phyloP scores from a whole-genome alignment of 2,888 invertebrate genomes.

The Galerucella nymphaeae region DNA sequence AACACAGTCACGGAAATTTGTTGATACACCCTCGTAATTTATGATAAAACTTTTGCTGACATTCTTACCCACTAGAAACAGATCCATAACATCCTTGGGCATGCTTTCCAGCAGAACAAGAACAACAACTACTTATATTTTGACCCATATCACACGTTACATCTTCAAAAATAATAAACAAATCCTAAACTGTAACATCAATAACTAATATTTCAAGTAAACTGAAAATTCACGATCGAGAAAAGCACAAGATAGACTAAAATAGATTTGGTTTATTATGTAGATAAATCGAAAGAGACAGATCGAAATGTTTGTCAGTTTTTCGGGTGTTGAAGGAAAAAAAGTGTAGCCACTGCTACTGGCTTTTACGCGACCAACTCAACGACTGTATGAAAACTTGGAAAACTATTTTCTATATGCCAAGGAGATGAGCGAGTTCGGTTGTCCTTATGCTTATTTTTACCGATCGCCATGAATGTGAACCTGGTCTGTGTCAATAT shows the following conservation, averaged over 20 bases:
- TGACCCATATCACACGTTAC: conserved; percentile 59
- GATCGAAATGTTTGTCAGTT: neutral
- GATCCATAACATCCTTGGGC: conserved; percentile 56
- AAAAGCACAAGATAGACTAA: conserved; percentile 11
- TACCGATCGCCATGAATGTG: conserved; percentile 46
- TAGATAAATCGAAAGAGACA: conserved; percentile 1
- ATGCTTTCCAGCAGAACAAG: conserved; percentile 59
- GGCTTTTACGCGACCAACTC: conserved; percentile 54
- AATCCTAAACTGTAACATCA: neutral
- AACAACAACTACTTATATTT: conserved; percentile 65
- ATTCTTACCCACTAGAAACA: conserved; percentile 56
- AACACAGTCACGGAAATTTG: no score
- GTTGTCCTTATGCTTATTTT: conserved; percentile 55
- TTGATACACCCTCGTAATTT: neutral
- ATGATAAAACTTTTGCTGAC: neutral
- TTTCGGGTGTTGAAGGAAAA: conserved; percentile 33
- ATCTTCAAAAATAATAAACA: conserved; percentile 5
- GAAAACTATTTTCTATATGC: conserved; percentile 41
- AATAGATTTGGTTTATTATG: conserved; percentile 29
- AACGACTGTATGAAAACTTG: conserved; percentile 52
- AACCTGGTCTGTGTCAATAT: conserved; percentile 33
- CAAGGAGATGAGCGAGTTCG: conserved; percentile 39
- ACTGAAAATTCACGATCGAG: conserved; percentile 7
- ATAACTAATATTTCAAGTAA: conserved; percentile 4
- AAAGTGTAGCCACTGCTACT: conserved; percentile 41